Evolutionary conservation across 2,888 invertebrate genomes (phyloP).

Genomic region (Perizoma affinitatum): DNA sequence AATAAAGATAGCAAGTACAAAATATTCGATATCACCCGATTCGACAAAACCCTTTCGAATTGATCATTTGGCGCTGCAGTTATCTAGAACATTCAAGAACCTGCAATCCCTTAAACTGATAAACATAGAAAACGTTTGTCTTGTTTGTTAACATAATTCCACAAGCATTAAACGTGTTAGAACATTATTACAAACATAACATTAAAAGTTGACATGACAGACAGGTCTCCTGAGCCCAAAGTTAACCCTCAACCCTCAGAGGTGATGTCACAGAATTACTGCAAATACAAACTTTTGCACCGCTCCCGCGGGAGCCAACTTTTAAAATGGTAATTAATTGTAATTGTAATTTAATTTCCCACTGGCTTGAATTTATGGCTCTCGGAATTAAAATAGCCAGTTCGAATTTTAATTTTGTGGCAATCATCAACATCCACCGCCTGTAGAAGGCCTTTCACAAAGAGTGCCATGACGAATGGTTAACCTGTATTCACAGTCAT

Average conservation of each 20-base stretch:
- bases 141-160: too few species aligned
- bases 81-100: too few species aligned
- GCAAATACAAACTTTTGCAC: slow-evolving; percentile 32
- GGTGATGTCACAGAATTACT: slow-evolving; percentile 33
- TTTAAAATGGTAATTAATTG: neutral
- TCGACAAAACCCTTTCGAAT: too few species aligned
- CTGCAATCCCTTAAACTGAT: too few species aligned
- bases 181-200: slow-evolving; percentile 4
- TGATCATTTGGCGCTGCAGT: too few species aligned
- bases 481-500: too few species aligned
- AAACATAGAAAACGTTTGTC: too few species aligned
- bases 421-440: neutral
- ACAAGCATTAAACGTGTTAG: slow-evolving; percentile 1
- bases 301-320: slow-evolving; percentile 19
- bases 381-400: slow-evolving; percentile 2
- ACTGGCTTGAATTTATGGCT: slow-evolving; percentile 13
- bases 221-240: slow-evolving; percentile 23
- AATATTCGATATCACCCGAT: too few species aligned
- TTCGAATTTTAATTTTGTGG: neutral
- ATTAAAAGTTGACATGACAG: slow-evolving; percentile 14
- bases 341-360: slow-evolving; percentile 26
- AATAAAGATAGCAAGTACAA: too few species aligned
- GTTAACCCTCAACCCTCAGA: slow-evolving; percentile 11
- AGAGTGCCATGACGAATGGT: too few species aligned
- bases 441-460: too few species aligned